Conservation (phyloP, 2,797 vertebrate genomes). For the Hyperoplus immaculatus region DNA sequence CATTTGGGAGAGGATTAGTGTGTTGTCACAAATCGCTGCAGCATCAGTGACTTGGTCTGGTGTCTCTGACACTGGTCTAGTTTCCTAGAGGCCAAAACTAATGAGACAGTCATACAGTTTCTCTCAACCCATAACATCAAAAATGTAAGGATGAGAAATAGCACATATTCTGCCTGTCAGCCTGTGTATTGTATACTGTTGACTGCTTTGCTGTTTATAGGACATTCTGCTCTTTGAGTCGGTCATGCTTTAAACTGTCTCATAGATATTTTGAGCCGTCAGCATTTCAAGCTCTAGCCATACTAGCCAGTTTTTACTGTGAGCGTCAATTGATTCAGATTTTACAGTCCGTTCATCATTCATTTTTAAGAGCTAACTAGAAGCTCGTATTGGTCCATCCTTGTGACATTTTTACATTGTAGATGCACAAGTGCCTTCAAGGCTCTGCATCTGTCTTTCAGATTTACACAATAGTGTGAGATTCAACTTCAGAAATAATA, state of each 20-base stretch:
- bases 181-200: constrained; percentile 13
- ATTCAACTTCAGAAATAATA: background rate
- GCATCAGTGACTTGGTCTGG: too few relatives aligned
- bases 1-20: background rate
- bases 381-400: background rate
- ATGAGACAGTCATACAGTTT: constrained; percentile 25
- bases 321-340: constrained; percentile 5
- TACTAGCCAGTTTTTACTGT: background rate
- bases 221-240: constrained; percentile 21
- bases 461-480: background rate
- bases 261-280: background rate
- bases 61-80: background rate
- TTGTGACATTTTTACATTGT: constrained; percentile 1
- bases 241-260: constrained; percentile 18
- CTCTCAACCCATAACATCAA: constrained; percentile 2
- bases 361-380: background rate
- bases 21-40: too few relatives aligned
- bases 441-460: background rate
- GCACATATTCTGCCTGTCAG: constrained; percentile 21
- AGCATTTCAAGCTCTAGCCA: constrained; percentile 8
- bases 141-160: constrained; percentile 30
- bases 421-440: background rate
- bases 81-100: constrained; percentile 26
- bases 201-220: constrained; percentile 25
- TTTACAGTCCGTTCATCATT: constrained; percentile 1